Evolutionary conservation across 1,140 invertebrate genomes (phyloP).

Genomic region (Asobara japonica): DNA sequence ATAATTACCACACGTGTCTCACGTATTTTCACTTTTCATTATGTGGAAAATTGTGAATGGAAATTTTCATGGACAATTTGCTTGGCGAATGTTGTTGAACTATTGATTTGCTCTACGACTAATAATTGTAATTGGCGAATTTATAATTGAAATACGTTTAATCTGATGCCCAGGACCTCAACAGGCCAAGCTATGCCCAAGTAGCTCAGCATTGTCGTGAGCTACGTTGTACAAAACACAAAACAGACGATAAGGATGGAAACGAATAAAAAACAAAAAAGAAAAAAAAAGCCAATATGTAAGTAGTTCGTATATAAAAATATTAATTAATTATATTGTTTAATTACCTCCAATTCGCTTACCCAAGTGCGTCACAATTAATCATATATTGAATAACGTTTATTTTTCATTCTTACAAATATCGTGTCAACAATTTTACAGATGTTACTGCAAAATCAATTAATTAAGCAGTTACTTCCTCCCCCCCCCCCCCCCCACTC

Average conservation of each 20-base stretch:
- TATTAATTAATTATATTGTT: not conserved
- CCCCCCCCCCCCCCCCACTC: slow-evolving; percentile 26
- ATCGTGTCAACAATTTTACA: slow-evolving; percentile 46
- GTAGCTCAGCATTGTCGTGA: slow-evolving; percentile 81
- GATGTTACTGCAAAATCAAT: slow-evolving; percentile 57
- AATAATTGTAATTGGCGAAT: not conserved
- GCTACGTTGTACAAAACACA: slow-evolving; percentile 66
- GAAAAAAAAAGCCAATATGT: slow-evolving; percentile 58
- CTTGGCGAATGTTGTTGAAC: slow-evolving; percentile 10
- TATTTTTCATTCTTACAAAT: not conserved
- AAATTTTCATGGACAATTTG: not conserved
- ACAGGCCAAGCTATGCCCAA: slow-evolving; percentile 83
- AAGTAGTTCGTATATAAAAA: slow-evolving; percentile 44
- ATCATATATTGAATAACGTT: not conserved
- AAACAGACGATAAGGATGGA: slow-evolving; percentile 64
- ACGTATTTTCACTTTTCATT: not conserved
- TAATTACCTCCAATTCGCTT: not conserved
- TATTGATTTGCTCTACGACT: not conserved
- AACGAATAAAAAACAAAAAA: slow-evolving; percentile 61
- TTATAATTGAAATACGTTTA: slow-evolving; percentile 29
- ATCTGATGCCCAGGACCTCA: slow-evolving; percentile 62
- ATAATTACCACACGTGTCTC: not conserved
- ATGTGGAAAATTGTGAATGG: not conserved
- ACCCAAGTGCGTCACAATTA: not conserved
- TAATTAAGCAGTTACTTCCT: slow-evolving; percentile 57